These are phyloP conservation scores for Coregonus suidteri DNA, from an alignment of 2,797 vertebrate genomes.

Conservation along the genomic window DNA sequence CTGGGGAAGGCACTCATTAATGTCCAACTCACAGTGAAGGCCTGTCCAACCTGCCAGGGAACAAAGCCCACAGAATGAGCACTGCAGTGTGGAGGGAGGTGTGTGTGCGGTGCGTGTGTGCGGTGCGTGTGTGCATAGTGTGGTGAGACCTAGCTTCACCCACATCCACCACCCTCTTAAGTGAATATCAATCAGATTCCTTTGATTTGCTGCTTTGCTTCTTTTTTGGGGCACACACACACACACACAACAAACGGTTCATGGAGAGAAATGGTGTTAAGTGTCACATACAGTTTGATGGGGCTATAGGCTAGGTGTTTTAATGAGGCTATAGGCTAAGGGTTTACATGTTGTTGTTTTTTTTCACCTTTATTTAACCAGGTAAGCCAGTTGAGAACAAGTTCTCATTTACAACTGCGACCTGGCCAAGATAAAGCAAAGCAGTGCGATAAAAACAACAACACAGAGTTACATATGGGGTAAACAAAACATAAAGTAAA, in stretches of 20 bases:
- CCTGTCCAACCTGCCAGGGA: constrained; percentile 86
- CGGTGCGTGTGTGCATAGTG: constrained; percentile 15
- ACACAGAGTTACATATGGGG: no score
- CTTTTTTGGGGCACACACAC: constrained; percentile 54
- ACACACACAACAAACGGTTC: constrained; percentile 22
- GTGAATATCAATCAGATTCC: constrained; percentile 81
- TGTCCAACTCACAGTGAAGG: constrained; percentile 81
- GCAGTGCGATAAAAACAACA: no score
- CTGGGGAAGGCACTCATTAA: constrained; percentile 83
- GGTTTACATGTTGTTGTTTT: no score
- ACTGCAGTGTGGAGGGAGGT: constrained; percentile 40
- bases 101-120: neutral
- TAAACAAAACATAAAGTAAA: no score
- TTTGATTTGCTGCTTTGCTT: constrained; percentile 72
- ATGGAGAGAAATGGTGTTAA: no score
- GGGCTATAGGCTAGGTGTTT: no score
- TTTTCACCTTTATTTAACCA: no score
- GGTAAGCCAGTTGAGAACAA: no score
- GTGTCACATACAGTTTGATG: no score
- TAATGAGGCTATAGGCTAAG: no score
- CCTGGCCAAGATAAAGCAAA: no score
- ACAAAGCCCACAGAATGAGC: constrained; percentile 74
- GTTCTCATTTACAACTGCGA: no score
- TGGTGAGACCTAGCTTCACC: constrained; percentile 55
- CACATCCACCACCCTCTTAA: constrained; percentile 68